These are phyloP conservation scores for Danio kyathit DNA, from an alignment of 2,797 vertebrate genomes.

Conservation along the genomic window DNA sequence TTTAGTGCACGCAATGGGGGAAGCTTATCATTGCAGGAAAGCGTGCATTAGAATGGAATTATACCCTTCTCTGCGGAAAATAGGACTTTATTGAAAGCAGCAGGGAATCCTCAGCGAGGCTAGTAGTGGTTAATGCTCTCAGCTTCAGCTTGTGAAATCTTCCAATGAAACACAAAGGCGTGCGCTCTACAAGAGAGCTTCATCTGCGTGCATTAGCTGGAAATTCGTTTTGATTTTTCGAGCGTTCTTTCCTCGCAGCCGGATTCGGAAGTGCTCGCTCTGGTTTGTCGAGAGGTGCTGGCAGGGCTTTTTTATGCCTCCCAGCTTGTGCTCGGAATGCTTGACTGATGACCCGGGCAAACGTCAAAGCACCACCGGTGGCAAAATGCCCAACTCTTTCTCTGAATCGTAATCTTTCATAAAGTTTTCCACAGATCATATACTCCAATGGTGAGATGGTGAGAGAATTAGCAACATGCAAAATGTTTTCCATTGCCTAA, in stretches of 20 bases:
- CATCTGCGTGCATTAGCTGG: slow-evolving; percentile 62
- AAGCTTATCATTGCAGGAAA: slow-evolving; percentile 70
- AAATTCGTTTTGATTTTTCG: slow-evolving; percentile 61
- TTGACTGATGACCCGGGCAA: slow-evolving; percentile 56
- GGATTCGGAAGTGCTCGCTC: slow-evolving; percentile 53
- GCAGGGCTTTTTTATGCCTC: slow-evolving; percentile 52
- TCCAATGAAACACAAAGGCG: slow-evolving; percentile 63
- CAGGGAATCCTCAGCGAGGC: slow-evolving; percentile 62
- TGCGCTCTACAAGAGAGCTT: slow-evolving; percentile 62
- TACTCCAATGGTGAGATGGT: slow-evolving; percentile 6
- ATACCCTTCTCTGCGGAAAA: slow-evolving; percentile 63
- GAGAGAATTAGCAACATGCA: not conserved
- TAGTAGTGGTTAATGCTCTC: slow-evolving; percentile 69
- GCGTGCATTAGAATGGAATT: slow-evolving; percentile 73
- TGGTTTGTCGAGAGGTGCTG: slow-evolving; percentile 33
- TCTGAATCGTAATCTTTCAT: slow-evolving; percentile 45
- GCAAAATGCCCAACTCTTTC: slow-evolving; percentile 48
- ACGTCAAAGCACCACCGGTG: slow-evolving; percentile 50
- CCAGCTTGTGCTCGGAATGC: slow-evolving; percentile 48
- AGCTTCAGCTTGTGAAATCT: slow-evolving; percentile 63
- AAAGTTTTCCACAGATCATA: slow-evolving; percentile 46
- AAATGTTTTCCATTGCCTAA: slow-evolving; percentile 18
- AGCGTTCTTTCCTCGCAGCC: slow-evolving; percentile 53
- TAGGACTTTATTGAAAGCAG: slow-evolving; percentile 52
- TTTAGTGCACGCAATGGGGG: slow-evolving; percentile 65